phyloP scores from a whole-genome alignment of 2,888 invertebrate genomes.

The Chrysodeixis includens region DNA sequence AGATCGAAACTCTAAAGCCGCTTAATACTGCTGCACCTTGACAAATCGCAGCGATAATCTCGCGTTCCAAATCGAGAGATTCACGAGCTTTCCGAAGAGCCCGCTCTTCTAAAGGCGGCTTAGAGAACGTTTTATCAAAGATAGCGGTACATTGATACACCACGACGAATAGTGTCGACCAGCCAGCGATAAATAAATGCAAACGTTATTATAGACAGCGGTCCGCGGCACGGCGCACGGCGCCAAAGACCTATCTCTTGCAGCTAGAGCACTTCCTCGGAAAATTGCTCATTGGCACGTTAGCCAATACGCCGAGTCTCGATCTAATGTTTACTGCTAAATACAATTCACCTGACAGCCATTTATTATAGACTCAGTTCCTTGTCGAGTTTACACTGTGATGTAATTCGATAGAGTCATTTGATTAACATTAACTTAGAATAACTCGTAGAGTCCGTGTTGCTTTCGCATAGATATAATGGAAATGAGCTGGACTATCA shows the following conservation, averaged over 20 bases:
- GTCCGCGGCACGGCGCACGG: slow-evolving; percentile 47
- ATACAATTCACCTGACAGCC: slow-evolving; percentile 61
- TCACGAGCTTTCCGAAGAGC: slow-evolving; percentile 55
- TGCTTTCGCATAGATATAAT: slow-evolving; percentile 72
- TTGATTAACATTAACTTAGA: slow-evolving; percentile 72
- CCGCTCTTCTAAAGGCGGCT: slow-evolving; percentile 52
- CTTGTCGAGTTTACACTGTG: slow-evolving; percentile 60
- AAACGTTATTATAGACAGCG: slow-evolving; percentile 61
- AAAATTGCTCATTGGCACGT: slow-evolving; percentile 75
- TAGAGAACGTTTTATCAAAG: slow-evolving; percentile 56
- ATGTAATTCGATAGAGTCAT: slow-evolving; percentile 69
- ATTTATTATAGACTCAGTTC: slow-evolving; percentile 55
- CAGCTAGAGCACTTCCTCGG: slow-evolving; percentile 68
- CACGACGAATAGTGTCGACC: slow-evolving; percentile 53
- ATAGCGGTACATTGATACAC: slow-evolving; percentile 59
- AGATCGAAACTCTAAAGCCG: slow-evolving; percentile 67
- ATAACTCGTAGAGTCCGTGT: slow-evolving; percentile 64
- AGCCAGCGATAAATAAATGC: slow-evolving; percentile 60
- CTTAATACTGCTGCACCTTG: slow-evolving; percentile 66
- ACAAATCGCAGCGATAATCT: slow-evolving; percentile 75
- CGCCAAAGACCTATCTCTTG: slow-evolving; percentile 65
- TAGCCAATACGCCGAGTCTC: slow-evolving; percentile 41
- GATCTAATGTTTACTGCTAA: slow-evolving; percentile 57
- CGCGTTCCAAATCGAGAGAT: slow-evolving; percentile 60
- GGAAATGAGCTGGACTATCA: slow-evolving; percentile 68